These are phyloP conservation scores for Pecten maximus DNA, from an alignment of 2,888 invertebrate genomes.

Conservation along the genomic window DNA sequence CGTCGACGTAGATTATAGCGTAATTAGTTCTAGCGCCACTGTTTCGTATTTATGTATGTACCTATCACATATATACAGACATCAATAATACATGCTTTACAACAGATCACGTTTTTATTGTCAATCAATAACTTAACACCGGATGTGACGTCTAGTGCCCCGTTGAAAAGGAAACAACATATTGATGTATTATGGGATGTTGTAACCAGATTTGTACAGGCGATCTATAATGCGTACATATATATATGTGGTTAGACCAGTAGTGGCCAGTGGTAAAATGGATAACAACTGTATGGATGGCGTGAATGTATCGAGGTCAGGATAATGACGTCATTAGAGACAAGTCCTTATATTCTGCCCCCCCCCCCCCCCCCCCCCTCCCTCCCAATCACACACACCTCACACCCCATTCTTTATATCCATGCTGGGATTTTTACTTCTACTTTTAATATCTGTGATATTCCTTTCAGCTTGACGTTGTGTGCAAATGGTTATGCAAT, in stretches of 20 bases:
- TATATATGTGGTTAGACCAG: not conserved
- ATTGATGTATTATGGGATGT: not conserved
- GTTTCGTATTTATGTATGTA: constrained; percentile 23
- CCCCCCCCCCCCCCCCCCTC: too few species aligned
- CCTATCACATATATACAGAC: not conserved
- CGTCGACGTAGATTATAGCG: not conserved
- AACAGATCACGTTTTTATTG: not conserved
- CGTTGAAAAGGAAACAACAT: not conserved
- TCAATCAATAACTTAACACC: not conserved
- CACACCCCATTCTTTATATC: too few species aligned
- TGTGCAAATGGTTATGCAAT: too few species aligned
- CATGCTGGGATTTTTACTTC: too few species aligned
- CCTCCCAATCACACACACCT: too few species aligned
- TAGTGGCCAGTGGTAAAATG: not conserved
- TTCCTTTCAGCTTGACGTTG: too few species aligned
- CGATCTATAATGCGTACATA: not conserved
- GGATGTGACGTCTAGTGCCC: not conserved
- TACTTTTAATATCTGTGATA: too few species aligned
- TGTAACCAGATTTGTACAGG: not conserved
- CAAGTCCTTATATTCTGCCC: too few species aligned
- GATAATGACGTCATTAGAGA: too few species aligned
- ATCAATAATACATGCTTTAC: not conserved
- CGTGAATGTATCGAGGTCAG: too few species aligned
- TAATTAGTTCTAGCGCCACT: not conserved
- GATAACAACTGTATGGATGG: too few species aligned